These are phyloP conservation scores for Eudasyphora cyanicolor DNA, from an alignment of 2,888 invertebrate genomes.

Conservation along the genomic window DNA sequence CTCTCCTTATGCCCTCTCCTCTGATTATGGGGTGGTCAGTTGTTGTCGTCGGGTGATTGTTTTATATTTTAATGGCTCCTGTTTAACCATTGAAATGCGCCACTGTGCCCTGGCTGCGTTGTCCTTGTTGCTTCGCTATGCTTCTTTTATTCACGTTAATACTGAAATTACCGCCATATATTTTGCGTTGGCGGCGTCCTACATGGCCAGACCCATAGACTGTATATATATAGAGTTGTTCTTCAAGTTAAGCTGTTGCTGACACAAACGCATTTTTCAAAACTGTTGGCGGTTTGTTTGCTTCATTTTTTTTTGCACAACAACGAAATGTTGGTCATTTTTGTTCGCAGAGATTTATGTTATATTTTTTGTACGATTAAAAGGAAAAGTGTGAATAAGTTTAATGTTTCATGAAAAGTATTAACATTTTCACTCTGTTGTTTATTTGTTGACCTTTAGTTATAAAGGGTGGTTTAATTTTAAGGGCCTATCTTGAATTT, in stretches of 20 bases:
- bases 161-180: constrained; percentile 21
- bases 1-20: neutral
- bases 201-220: neutral
- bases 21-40: neutral
- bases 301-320: neutral
- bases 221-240: constrained; percentile 24
- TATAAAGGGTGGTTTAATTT: too few species aligned
- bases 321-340: neutral
- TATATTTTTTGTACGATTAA: neutral
- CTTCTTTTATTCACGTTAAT: neutral
- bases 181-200: constrained; percentile 16
- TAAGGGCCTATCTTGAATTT: too few species aligned
- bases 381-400: neutral
- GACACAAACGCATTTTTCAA: constrained; percentile 27
- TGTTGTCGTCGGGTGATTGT: constrained; percentile 9
- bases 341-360: constrained; percentile 6
- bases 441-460: too few species aligned
- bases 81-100: constrained; percentile 18
- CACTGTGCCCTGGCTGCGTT: neutral
- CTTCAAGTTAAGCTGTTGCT: constrained; percentile 41
- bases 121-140: neutral
- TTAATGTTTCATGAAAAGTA: neutral
- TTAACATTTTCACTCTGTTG: too few species aligned
- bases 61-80: constrained; percentile 6
- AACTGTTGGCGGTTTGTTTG: constrained; percentile 6